Evolutionary conservation across 2,888 invertebrate species (phyloP).

Genomic region (Poecilobothrus nobilitatus): DNA sequence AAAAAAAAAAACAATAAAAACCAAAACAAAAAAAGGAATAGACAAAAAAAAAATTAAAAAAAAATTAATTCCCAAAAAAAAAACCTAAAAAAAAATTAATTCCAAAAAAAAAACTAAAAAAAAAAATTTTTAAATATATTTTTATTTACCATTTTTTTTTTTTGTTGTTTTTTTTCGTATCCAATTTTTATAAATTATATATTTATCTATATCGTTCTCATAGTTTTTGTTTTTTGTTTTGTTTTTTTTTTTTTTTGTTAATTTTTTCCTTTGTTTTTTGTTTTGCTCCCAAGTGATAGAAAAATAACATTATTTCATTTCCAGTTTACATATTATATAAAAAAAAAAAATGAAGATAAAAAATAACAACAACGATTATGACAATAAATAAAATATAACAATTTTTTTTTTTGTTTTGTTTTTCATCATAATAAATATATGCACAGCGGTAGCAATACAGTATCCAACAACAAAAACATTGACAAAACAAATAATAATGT

Average conservation of each 20-base stretch:
- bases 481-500: too few relatives aligned
- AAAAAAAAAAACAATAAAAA: not conserved
- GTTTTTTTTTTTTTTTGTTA: not conserved
- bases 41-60: not conserved
- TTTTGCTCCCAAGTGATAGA: not conserved
- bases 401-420: too few relatives aligned
- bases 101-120: not conserved
- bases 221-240: not conserved
- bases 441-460: too few relatives aligned
- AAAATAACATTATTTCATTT: not conserved
- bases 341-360: not conserved
- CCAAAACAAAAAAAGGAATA: not conserved
- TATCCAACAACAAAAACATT: too few relatives aligned
- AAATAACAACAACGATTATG: not conserved
- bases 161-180: not conserved
- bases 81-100: not conserved
- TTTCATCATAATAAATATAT: too few relatives aligned
- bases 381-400: too few relatives aligned
- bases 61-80: not conserved
- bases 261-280: not conserved
- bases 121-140: not conserved
- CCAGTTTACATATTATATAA: constrained; percentile 1
- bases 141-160: not conserved
- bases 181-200: too few relatives aligned
- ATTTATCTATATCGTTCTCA: not conserved